Base-by-base conservation (phyloP, 2,888 invertebrate genomes). In the Lydus trimaculatus region DNA sequence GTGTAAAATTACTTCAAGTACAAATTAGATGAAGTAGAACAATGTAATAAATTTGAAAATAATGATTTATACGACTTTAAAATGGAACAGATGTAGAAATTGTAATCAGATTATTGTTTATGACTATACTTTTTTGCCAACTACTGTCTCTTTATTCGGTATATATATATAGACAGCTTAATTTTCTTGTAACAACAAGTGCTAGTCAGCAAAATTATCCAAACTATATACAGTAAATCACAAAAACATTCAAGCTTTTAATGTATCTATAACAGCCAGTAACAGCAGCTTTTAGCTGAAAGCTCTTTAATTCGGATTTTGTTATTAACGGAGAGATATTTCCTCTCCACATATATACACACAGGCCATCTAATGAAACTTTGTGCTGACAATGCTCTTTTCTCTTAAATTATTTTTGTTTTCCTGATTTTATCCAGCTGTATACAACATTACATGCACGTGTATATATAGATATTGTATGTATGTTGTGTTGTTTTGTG, bases 181-280 rank as follows among this genome's bases (percentile, higher is more conserved):
- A 48, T 48, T 48, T 20, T 0, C 11, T 48, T 0, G 28, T 28
- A 48, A 13, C n/a, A 48, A 48, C n/a, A 39, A 39, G n/a, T 4
- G 39, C 9, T 48, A 48, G 9, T 48, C 48, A 20, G 20, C 20
- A 48, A 48, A 48, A 48, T 48, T 48, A 48, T 43, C 43, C 5
- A 20, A 48, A 48, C 48, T 48, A 48, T 17, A 43, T 28, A 43
- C n/a, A 43, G 43, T 17, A 43, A 48, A 48, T 20, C 62, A 62
- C 65, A 59, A 62, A 60, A 65, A 68, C 68, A 63, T 62, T 48
- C 43, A 52, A 61, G 68, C 68, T 68, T 68, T 68, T 65, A 68
- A 68, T 58, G 68, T 31, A 58, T 20, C 20, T 48, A 8, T 20
- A 43, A 43, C 11, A 20, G 43, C 43, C n/a, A 65, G 59, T 62